phyloP scores from a whole-genome alignment of 1,140 invertebrate genomes.

The Leptoteleia sp. region DNA sequence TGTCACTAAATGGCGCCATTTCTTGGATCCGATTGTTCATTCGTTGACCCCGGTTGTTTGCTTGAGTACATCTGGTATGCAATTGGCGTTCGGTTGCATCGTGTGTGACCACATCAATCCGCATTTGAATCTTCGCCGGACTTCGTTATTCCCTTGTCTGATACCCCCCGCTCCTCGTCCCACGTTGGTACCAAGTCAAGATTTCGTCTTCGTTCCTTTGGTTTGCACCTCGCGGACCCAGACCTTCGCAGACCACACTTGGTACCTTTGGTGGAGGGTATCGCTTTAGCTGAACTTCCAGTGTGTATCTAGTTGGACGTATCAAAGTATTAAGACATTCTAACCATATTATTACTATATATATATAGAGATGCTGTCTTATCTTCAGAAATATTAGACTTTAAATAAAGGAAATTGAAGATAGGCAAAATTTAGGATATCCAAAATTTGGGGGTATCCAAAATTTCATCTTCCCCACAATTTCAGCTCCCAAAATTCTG shows the following conservation, averaged over 20 bases:
- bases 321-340: too few relatives aligned
- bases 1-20: slow-evolving; percentile 33
- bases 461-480: too few relatives aligned
- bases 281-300: too few relatives aligned
- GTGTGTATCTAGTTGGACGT: too few relatives aligned
- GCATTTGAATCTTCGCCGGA: slow-evolving; percentile 70
- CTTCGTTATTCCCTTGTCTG: slow-evolving; percentile 44
- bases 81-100: slow-evolving; percentile 75
- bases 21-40: slow-evolving; percentile 61
- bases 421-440: too few relatives aligned
- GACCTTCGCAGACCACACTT: slow-evolving; percentile 70
- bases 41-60: slow-evolving; percentile 66
- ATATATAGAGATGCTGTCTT: too few relatives aligned
- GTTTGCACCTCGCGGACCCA: slow-evolving; percentile 77
- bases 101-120: slow-evolving; percentile 81
- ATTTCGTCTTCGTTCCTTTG: slow-evolving; percentile 60
- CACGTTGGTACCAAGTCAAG: slow-evolving; percentile 22
- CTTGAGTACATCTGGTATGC: slow-evolving; percentile 72
- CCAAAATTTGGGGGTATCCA: too few relatives aligned
- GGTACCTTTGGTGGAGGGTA: slow-evolving; percentile 73
- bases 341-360: too few relatives aligned
- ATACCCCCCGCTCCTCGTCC: slow-evolving; percentile 5
- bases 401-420: too few relatives aligned
- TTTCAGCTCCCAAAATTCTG: too few relatives aligned
- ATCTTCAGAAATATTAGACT: too few relatives aligned